Evolutionary conservation across 2,888 invertebrate genomes (phyloP).

Genomic region (Sinopyrophorus schimmeli): DNA sequence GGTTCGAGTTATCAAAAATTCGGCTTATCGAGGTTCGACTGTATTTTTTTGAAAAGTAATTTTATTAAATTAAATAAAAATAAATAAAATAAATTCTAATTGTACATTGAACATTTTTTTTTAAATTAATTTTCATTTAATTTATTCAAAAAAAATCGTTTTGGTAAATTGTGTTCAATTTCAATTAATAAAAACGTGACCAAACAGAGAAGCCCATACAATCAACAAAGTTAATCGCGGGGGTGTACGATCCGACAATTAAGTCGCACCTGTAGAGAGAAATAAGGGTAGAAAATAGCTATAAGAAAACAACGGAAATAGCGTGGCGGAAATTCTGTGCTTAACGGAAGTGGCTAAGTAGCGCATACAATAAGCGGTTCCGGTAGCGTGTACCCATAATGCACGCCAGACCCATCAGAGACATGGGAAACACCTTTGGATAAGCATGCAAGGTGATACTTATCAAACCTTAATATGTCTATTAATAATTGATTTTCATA

Average conservation of each 20-base stretch:
- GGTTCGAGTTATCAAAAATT: too few species aligned
- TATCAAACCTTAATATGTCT: conserved; percentile 34
- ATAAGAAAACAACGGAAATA: conserved; percentile 54
- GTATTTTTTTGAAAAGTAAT: too few species aligned
- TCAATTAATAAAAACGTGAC: too few species aligned
- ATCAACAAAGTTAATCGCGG: too few species aligned
- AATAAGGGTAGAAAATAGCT: conserved; percentile 29
- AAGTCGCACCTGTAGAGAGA: conserved; percentile 47
- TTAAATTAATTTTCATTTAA: too few species aligned
- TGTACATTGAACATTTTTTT: too few species aligned
- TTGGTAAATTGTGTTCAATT: too few species aligned
- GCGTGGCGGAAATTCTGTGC: conserved; percentile 53
- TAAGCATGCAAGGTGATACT: conserved; percentile 39
- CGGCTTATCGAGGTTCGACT: too few species aligned
- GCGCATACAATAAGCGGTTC: conserved; percentile 56
- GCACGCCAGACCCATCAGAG: conserved; percentile 34
- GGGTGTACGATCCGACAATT: conserved; percentile 33
- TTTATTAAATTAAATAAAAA: too few species aligned
- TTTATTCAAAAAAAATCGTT: too few species aligned
- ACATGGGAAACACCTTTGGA: conserved; percentile 38
- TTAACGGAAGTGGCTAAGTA: conserved; percentile 56
- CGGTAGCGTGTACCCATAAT: conserved; percentile 52
- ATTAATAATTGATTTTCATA: conserved; percentile 39
- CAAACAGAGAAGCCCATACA: too few species aligned
- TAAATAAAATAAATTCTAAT: too few species aligned